phyloP scores from a whole-genome alignment of 2,888 invertebrate genomes.

The Nasonovia ribisnigri region DNA sequence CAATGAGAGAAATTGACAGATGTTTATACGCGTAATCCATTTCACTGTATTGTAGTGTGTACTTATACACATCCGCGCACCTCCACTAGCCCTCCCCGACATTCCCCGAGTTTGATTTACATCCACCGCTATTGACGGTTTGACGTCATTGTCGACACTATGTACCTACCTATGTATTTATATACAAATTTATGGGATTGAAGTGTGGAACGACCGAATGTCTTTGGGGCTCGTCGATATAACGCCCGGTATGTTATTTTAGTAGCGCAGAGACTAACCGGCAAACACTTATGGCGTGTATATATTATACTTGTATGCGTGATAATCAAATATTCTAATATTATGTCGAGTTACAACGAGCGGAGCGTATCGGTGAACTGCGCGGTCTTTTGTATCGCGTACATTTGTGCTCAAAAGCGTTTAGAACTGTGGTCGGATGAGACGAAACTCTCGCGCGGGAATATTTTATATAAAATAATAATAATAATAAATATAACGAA shows the following conservation, averaged over 20 bases:
- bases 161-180: not conserved
- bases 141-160: conserved; percentile 15
- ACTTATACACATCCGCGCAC: not conserved
- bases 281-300: not conserved
- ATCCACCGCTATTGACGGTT: not conserved
- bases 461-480: not conserved
- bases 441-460: not conserved
- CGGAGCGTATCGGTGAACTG: not conserved
- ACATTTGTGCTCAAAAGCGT: not conserved
- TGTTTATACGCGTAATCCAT: conserved; percentile 56
- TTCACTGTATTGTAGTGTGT: conserved; percentile 28
- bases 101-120: conserved; percentile 20
- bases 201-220: not conserved
- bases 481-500: not conserved
- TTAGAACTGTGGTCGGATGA: not conserved
- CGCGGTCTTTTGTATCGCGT: not conserved
- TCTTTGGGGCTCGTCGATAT: not conserved
- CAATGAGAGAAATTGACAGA: conserved; percentile 61
- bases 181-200: not conserved
- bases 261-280: not conserved
- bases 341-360: too few species aligned
- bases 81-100: not conserved
- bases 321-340: not conserved
- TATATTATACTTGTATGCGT: not conserved
- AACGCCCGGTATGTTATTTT: not conserved